Base-by-base conservation (phyloP, 2,888 invertebrate genomes). In the Periphyllus acericola region DNA sequence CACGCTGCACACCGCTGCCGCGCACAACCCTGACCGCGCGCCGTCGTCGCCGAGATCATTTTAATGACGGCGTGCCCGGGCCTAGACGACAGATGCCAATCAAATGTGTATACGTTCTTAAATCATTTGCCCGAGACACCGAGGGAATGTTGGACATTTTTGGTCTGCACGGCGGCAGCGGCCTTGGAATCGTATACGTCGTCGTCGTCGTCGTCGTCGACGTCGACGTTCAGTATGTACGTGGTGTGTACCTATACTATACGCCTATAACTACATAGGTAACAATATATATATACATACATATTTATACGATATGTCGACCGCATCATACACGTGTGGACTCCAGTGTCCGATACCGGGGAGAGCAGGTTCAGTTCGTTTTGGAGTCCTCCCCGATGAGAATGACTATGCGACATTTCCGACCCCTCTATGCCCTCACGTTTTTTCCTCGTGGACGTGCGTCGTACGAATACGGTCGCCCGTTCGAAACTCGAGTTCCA, bases 61-160 rank as follows among this genome's bases (percentile, higher is more conserved):
- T 87, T 87, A 87, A 87, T 74, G 86, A 87, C 80, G 60, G 72
- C 60, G 74, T 78, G 79, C 66, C 86, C 86, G 86, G 79, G 86
- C 84, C 46, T 87, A 87, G 86, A 87, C 86, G 86, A 87, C 86
- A 87, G 80, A 87, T 87, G 86, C 86, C 86, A 87, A 87, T 87
- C 86, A 87, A 87, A 80, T 80, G 79, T 80, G 60, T 87, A 72
- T 68, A 52, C 80, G 55, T 81, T 81, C 72, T 87, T 87, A 87
- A 87, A 87, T 87, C 86, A 80, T 80, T 79, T 52, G 79, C 79
- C 40, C 36, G 86, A 71, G 78, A 80, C 46, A 46, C 72, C 86
- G 86, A 80, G 34, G 72, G 80, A 87, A 80, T 80, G 86, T 80
- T 40, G 86, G 86, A 87, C 86, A 80, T 87, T 87, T 87, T 87